Base-by-base conservation (phyloP, 2,888 invertebrate species). In the Thereva unica region DNA sequence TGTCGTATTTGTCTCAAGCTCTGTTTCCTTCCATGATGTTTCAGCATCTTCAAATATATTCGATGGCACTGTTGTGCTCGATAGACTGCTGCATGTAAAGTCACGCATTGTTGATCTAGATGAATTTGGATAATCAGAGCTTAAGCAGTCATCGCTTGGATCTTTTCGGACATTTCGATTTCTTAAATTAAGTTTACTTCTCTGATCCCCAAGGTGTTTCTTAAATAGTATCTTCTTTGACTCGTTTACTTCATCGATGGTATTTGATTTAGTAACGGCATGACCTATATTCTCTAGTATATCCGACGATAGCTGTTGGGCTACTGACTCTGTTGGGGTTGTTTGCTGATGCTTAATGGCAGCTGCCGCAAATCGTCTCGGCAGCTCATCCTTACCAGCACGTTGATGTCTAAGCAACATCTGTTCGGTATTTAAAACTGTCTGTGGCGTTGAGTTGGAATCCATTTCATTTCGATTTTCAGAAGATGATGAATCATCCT, bases 1-100 rank as follows among this genome's bases (percentile, higher is more conserved):
- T 72, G 82, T 83, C 54, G 83, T 84, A n/a, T 85, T 74, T 12
- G 41, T 6, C 68, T 85, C 85, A 0, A 86, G 85, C 67, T 83
- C 83, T 0, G 86, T 85, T 69, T 87, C 87, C 73, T 86, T 87
- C 84, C 87, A 86, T 0, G 85, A 86, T 0, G 86, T 84, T 54
- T 84, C 84, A 0, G 80, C 82, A 68, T 83, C 83, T 5, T 81
- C 83, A 4, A 74, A 74, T 4, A 82, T 74, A 1, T 82, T 81
- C 38, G 79, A 79, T 69, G 81, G 82, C 47, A 65, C 49, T 34
- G 61, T 23, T 2, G 81, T 81, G 68, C 84, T 84, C 1, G 84
- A 83, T 66, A 84, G 78, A 72, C 85, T 82, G 73, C 85, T 81
- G 8, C 85, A 85, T 2, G 84, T 84, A 63, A 84, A 82, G 74